Evolutionary conservation across 2,888 invertebrate genomes (phyloP), one percentile per base, ranked within the genome.

Genomic region (Eilema griseolum): DNA sequence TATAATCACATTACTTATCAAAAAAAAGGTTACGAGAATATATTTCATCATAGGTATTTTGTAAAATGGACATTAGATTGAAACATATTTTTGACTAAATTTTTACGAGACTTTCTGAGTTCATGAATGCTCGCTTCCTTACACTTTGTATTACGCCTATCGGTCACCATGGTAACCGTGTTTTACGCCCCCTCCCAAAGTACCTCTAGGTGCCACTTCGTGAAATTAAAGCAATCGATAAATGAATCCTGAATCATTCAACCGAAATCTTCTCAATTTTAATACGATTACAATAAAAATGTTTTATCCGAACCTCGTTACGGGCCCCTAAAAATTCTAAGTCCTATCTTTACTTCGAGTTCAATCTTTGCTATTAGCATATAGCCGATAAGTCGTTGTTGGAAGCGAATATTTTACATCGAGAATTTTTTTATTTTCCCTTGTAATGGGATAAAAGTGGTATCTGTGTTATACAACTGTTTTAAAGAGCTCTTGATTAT

Each of bases 311-410:
- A 28, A 61, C 11, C 62, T 70, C 59, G 62, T 72, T 26, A 3
- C 52, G 52, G 60, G n/a, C 24, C 46, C 56, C 41, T 56, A 69
- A 61, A 59, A 23, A 28, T 67, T 70, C 16, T 69, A 71, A 57
- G 69, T 65, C 74, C 72, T 77, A 79, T 74, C 77, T 77, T 37
- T 61, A 67, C 71, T 63, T 63, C 23, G 63, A 56, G 68, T 70
- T 62, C 71, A 71, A 80, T 76, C 74, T 75, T 59, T 26, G n/a
- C 23, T 61, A 81, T 81, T 81, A 81, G 74, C 81, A 81, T 80
- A 77, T 62, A 71, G 61, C 71, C 66, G 80, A 79, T 81, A 81
- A 75, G 61, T 60, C 66, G 7, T 26, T 11, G 28, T 11, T 12
- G 28, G 52, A 57, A 59, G 24, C 26, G 75, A 79, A 78, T 76